Evolutionary conservation across 2,888 invertebrate species (phyloP).

Genomic region (Drosophila demipolita): DNA sequence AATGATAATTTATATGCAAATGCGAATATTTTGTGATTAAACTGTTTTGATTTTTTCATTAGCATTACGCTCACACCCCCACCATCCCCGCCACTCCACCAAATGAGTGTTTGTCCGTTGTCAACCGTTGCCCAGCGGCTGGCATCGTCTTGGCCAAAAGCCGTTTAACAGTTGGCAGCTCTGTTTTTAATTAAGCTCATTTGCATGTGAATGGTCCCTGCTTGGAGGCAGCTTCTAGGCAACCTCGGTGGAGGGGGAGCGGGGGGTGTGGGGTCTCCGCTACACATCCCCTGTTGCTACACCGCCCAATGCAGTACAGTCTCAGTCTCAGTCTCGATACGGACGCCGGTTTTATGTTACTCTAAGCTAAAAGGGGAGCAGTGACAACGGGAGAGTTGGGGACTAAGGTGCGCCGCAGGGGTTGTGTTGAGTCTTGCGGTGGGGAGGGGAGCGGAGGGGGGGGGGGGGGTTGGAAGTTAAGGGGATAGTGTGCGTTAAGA

Average conservation of each 20-base stretch:
- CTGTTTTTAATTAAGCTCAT: constrained; percentile 77
- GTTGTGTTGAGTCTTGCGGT: background rate
- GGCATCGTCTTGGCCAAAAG: constrained; percentile 50
- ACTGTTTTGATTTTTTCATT: constrained; percentile 74
- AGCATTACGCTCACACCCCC: constrained; percentile 40
- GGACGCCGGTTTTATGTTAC: constrained; percentile 66
- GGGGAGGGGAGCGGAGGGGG: background rate
- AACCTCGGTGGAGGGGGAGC: too few relatives aligned
- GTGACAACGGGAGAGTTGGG: background rate
- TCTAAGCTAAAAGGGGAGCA: constrained; percentile 15
- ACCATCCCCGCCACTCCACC: constrained; percentile 1
- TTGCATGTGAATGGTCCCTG: constrained; percentile 70
- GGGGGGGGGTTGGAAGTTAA: background rate
- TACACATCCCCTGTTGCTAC: background rate
- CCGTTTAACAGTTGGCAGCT: constrained; percentile 63
- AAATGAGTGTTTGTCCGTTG: constrained; percentile 16
- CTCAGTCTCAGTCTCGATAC: constrained; percentile 25
- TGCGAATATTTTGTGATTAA: constrained; percentile 73
- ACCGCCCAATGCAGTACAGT: background rate
- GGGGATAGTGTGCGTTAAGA: constrained; percentile 6
- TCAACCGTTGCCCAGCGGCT: constrained; percentile 38
- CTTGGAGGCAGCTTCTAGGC: constrained; percentile 1
- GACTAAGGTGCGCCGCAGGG: constrained; percentile 9
- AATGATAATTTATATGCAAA: constrained; percentile 74
- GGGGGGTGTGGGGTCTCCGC: background rate